Percentiles rank a stretch among this genome's conserved stretches.
Evolutionary conservation across 1,140 invertebrate genomes (phyloP).

Genomic region (Fopius arisanus): DNA sequence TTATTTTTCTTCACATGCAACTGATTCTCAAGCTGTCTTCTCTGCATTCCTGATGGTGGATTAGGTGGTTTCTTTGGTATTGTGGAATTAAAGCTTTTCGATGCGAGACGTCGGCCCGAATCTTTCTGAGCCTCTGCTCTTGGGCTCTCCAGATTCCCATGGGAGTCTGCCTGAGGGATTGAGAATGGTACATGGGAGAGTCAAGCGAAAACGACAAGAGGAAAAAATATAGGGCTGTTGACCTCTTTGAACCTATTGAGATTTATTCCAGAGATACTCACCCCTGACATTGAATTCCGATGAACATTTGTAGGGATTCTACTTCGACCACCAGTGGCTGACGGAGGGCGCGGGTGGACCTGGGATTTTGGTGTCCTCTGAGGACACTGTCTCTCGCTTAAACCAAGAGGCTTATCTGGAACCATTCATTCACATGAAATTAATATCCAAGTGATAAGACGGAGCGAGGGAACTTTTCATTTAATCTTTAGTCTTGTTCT

Average conservation of each 20-base stretch:
- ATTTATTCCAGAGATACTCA: background rate
- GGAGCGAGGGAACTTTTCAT: too few relatives aligned
- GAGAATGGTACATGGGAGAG: too few relatives aligned
- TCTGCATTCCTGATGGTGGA: constrained; percentile 16
- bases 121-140: background rate
- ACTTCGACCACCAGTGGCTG: background rate
- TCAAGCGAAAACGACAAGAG: too few relatives aligned
- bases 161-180: constrained; percentile 1
- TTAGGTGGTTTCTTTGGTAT: background rate
- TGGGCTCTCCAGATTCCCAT: background rate
- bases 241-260: too few relatives aligned
- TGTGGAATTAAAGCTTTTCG: constrained; percentile 22
- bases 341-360: background rate
- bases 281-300: background rate
- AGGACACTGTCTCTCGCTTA: background rate
- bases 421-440: background rate
- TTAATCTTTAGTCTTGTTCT: too few relatives aligned
- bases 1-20: constrained; percentile 43
- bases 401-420: background rate
- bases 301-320: background rate
- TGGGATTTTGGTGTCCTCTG: background rate
- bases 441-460: background rate
- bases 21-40: constrained; percentile 44
- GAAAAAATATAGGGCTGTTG: too few relatives aligned
- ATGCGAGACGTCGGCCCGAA: constrained; percentile 11